phyloP scores from a whole-genome alignment of 2,888 invertebrate genomes.

The Ectemnius cavifrons region DNA sequence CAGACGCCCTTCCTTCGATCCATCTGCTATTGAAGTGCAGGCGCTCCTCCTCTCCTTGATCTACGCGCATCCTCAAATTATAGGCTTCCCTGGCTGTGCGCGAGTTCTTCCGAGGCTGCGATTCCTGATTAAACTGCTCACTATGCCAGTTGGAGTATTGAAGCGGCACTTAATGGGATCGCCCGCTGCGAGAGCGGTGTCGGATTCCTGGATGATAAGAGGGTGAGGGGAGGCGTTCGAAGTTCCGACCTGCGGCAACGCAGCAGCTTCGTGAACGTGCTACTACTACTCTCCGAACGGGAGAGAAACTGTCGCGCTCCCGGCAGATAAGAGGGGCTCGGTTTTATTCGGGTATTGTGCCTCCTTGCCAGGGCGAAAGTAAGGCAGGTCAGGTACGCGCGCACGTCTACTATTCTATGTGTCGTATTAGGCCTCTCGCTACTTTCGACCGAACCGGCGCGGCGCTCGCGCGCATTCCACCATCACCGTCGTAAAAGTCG shows the following conservation, averaged over 20 bases:
- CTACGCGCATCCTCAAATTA: too few relatives aligned
- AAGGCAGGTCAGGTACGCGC: slow-evolving; percentile 54
- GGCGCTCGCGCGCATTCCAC: background rate
- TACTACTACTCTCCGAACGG: too few relatives aligned
- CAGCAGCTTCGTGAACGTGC: background rate
- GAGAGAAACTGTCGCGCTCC: slow-evolving; percentile 46
- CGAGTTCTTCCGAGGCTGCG: too few relatives aligned
- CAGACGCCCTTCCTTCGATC: background rate
- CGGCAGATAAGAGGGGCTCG: slow-evolving; percentile 47
- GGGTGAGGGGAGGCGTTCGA: background rate
- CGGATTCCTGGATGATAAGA: slow-evolving; percentile 6
- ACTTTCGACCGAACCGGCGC: slow-evolving; percentile 11
- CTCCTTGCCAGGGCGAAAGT: slow-evolving; percentile 41
- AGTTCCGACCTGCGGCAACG: slow-evolving; percentile 25
- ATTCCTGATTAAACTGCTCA: too few relatives aligned
- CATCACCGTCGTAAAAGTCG: background rate
- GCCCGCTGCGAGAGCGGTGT: slow-evolving; percentile 12
- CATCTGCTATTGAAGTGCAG: background rate
- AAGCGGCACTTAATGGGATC: background rate
- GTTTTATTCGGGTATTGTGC: slow-evolving; percentile 56
- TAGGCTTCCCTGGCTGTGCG: too few relatives aligned
- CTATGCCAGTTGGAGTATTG: too few relatives aligned
- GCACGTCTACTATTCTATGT: slow-evolving; percentile 27
- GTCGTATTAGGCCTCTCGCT: slow-evolving; percentile 30
- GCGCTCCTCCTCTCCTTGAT: too few relatives aligned